A percentile compares a stretch with the other conserved stretches of the same genome.
These are phyloP conservation scores for Disparrhopalites patrizii DNA, from an alignment of 2,888 invertebrate species.

Conservation along the genomic window DNA sequence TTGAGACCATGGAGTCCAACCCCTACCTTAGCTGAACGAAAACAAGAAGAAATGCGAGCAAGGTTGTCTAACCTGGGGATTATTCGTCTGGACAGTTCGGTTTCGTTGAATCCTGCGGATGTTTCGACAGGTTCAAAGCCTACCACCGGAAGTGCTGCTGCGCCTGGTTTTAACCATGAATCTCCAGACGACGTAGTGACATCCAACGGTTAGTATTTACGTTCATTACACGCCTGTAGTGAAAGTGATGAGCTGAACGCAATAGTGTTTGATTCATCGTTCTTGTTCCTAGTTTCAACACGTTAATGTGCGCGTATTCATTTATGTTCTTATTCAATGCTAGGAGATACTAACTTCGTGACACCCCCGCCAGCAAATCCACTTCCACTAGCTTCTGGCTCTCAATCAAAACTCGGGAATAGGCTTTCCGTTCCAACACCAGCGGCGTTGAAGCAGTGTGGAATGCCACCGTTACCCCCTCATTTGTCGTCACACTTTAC, in stretches of 20 bases:
- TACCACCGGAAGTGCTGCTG: too few species aligned
- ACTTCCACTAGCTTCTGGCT: background rate
- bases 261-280: too few species aligned
- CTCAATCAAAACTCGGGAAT: constrained; percentile 26
- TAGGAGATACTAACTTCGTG: background rate
- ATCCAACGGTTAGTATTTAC: too few species aligned
- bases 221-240: too few species aligned
- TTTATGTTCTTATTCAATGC: background rate
- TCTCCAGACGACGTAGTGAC: too few species aligned
- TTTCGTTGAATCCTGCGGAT: too few species aligned
- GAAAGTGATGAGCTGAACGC: too few species aligned
- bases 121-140: too few species aligned
- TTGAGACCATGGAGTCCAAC: constrained; percentile 64
- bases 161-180: too few species aligned
- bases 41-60: constrained; percentile 81
- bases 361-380: too few species aligned
- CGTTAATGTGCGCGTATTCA: background rate
- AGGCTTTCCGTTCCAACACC: constrained; percentile 45
- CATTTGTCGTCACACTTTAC: constrained; percentile 4
- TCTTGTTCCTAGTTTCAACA: background rate
- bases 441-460: constrained; percentile 45
- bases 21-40: constrained; percentile 77
- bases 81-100: constrained; percentile 4
- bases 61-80: constrained; percentile 56
- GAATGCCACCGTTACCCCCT: constrained; percentile 43